A percentile compares a stretch with the other conserved stretches of the same genome.
Evolutionary conservation across 1,140 invertebrate genomes (phyloP).

Genomic region (Hypsibius dujardini): DNA sequence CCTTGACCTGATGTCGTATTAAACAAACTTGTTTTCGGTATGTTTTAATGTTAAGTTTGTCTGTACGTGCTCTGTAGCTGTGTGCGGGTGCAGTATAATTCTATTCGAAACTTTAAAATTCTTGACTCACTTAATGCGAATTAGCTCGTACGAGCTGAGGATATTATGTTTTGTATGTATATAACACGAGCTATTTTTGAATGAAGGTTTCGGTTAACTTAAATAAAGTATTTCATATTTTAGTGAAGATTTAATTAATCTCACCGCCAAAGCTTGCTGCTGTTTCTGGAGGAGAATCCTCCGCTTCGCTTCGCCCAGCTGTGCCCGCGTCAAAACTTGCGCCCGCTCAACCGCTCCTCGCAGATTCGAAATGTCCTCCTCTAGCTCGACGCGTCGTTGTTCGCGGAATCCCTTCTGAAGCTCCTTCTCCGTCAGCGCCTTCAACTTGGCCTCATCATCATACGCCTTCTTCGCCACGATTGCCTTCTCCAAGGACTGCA

Average conservation of each 20-base stretch:
- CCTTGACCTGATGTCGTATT: neutral
- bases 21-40: too few species aligned
- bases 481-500: constrained; percentile 5
- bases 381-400: neutral
- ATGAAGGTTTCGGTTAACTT: too few species aligned
- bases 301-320: neutral
- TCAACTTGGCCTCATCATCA: neutral
- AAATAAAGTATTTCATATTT: too few species aligned
- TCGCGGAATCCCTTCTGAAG: neutral
- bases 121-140: too few species aligned
- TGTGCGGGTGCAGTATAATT: too few species aligned
- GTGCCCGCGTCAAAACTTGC: neutral
- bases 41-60: too few species aligned
- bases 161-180: too few species aligned
- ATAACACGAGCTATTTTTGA: too few species aligned
- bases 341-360: neutral
- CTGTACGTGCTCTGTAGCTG: too few species aligned
- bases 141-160: too few species aligned
- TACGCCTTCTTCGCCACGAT: neutral
- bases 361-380: neutral
- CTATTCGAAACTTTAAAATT: too few species aligned
- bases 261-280: neutral
- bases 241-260: too few species aligned
- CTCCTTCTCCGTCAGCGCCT: neutral
- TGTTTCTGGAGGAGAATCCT: neutral